These are phyloP conservation scores for Mythimna albipuncta DNA, from an alignment of 2,888 invertebrate species.

Conservation along the genomic window DNA sequence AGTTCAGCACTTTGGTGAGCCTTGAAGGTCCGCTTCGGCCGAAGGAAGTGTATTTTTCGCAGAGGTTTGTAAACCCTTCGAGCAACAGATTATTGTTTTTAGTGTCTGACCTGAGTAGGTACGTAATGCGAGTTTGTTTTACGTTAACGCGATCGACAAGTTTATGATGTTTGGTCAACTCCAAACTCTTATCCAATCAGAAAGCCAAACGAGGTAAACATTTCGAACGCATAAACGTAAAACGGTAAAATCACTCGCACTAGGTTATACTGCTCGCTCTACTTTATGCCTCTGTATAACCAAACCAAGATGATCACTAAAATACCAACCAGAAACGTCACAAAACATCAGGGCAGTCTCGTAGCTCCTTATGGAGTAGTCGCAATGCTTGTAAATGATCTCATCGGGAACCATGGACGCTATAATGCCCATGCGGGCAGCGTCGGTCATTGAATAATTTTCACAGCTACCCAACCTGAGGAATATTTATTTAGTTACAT, in stretches of 20 bases:
- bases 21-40: conserved; percentile 93
- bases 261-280: too few relatives aligned
- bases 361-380: conserved; percentile 89
- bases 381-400: conserved; percentile 90
- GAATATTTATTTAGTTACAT: conserved; percentile 15
- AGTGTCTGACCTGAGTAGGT: too few relatives aligned
- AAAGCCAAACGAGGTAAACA: too few relatives aligned
- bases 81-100: conserved; percentile 10
- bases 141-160: too few relatives aligned
- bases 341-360: conserved; percentile 91
- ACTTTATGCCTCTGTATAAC: too few relatives aligned
- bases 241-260: too few relatives aligned
- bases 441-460: conserved; percentile 60
- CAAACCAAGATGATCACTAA: too few relatives aligned
- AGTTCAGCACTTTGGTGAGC: conserved; percentile 93
- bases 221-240: too few relatives aligned
- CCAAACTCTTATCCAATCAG: too few relatives aligned
- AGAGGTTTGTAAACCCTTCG: conserved; percentile 92
- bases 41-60: conserved; percentile 92
- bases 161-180: too few relatives aligned
- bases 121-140: too few relatives aligned
- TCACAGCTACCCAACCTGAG: conserved; percentile 53
- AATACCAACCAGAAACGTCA: conserved; percentile 90
- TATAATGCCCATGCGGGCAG: conserved; percentile 86
- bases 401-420: conserved; percentile 93